These are phyloP conservation scores for Morbakka virulenta DNA, from an alignment of 30 jellyfish, hydroid and myxozoan genomes.

Conservation along the genomic window DNA sequence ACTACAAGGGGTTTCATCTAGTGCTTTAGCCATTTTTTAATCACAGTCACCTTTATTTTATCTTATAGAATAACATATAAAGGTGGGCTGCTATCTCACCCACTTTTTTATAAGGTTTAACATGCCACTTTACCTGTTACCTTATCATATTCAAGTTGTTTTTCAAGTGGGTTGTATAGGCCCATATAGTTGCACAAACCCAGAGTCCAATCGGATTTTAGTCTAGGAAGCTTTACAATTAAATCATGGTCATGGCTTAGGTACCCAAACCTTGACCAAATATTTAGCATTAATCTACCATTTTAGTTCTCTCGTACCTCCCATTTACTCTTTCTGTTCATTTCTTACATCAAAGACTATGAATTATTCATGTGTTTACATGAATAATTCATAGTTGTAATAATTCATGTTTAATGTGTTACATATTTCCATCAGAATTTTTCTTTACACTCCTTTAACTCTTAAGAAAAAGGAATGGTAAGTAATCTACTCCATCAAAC, in stretches of 20 bases:
- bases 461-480: background rate
- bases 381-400: no score
- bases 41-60: no score
- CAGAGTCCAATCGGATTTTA: conserved; percentile 18
- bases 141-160: background rate
- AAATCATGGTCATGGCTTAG: no score
- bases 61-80: no score
- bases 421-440: conserved; percentile 17
- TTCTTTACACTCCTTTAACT: conserved; percentile 8
- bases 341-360: conserved; percentile 39
- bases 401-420: no score
- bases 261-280: no score
- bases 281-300: conserved; percentile 23
- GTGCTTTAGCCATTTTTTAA: no score
- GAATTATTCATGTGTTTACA: conserved; percentile 3
- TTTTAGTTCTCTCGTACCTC: conserved; percentile 16
- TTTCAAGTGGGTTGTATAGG: conserved; percentile 4
- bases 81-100: background rate
- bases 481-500: no score
- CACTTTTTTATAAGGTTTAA: background rate
- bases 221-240: conserved; percentile 21
- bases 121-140: background rate
- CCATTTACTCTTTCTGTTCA: conserved; percentile 5
- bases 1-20: no score
- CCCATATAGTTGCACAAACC: background rate